Conservation (phyloP, 2,797 vertebrate genomes). For the Graptemys geographica region DNA sequence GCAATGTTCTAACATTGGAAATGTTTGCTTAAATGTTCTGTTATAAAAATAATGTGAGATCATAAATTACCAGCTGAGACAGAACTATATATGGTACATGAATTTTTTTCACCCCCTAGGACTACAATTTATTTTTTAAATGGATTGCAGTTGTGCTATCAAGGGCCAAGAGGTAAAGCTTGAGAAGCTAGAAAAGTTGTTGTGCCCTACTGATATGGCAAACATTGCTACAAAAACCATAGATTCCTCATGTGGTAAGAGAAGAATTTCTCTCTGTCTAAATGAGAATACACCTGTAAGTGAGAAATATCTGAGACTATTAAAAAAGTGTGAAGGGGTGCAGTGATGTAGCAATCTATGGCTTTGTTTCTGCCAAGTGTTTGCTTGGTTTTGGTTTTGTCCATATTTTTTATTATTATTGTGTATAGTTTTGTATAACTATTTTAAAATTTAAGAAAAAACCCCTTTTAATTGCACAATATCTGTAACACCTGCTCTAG, state of each 20-base stretch:
- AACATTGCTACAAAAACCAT: background rate
- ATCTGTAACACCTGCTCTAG: background rate
- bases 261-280: background rate
- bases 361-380: background rate
- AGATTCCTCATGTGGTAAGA: background rate
- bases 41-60: background rate
- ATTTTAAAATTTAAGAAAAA: constrained; percentile 13
- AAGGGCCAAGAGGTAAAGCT: background rate
- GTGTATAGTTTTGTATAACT: background rate
- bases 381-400: background rate
- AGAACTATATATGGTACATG: background rate
- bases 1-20: background rate
- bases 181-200: background rate
- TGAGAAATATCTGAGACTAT: background rate
- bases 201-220: background rate
- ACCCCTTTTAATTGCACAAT: background rate
- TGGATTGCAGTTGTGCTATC: background rate
- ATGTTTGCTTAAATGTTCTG: fast-evolving
- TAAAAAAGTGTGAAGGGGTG: background rate
- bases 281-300: background rate
- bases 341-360: background rate
- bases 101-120: background rate
- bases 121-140: background rate
- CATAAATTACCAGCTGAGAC: background rate
- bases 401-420: background rate